A percentile compares a stretch with the other conserved stretches of the same genome.
Conservation (phyloP, 53 echinoderm and acorn worm genomes). For the Patiria pectinifera region DNA sequence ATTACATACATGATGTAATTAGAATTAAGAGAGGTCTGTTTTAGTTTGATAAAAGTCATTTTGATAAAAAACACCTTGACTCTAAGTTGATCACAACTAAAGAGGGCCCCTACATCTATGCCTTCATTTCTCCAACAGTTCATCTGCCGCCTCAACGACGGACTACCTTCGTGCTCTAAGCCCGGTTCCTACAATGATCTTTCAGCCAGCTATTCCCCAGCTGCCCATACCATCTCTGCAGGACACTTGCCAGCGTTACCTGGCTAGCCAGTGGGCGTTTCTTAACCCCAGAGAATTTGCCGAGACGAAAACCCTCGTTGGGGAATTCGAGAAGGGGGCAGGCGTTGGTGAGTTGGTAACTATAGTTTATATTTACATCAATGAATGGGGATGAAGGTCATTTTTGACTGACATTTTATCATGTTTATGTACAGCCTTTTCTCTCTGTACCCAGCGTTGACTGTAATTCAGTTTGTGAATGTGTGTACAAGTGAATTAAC, state of each 20-base stretch:
- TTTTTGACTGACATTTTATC: background rate
- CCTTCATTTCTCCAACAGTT: too few relatives aligned
- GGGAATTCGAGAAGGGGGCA: constrained; percentile 78
- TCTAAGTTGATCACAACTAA: too few relatives aligned
- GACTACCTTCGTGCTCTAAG: constrained; percentile 50
- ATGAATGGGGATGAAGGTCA: background rate
- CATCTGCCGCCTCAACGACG: too few relatives aligned
- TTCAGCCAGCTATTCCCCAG: constrained; percentile 85
- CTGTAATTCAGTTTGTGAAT: too few relatives aligned
- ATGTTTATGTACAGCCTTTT: background rate
- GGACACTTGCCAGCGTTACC: constrained; percentile 82
- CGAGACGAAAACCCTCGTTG: constrained; percentile 74
- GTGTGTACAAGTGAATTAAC: too few relatives aligned
- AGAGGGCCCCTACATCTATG: too few relatives aligned
- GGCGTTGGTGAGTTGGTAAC: constrained; percentile 70
- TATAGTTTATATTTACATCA: background rate
- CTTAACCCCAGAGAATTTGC: constrained; percentile 72
- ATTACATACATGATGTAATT: too few relatives aligned
- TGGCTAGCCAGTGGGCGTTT: constrained; percentile 78
- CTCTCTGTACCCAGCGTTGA: too few relatives aligned
- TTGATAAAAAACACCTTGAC: too few relatives aligned
- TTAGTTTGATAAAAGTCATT: too few relatives aligned
- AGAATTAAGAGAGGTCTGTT: too few relatives aligned
- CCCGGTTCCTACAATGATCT: constrained; percentile 92
- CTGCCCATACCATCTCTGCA: constrained; percentile 83